Conservation (phyloP, 2,797 vertebrate species). For the Enteromius trimaculatus region DNA sequence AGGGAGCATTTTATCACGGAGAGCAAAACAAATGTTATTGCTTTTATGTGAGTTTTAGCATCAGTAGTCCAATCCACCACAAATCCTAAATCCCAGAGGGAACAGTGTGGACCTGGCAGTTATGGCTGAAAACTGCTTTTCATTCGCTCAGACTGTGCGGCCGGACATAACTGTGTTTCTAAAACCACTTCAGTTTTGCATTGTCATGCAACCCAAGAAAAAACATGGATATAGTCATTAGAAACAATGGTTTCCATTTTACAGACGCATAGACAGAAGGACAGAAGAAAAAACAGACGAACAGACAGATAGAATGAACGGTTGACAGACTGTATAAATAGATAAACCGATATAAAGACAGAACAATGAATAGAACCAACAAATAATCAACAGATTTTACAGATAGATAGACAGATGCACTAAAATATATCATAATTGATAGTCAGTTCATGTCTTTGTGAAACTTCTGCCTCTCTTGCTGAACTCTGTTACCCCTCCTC, state of each 20-base stretch:
- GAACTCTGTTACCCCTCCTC: neutral
- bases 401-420: neutral
- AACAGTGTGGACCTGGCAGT: neutral
- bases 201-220: constrained; percentile 4
- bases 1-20: neutral
- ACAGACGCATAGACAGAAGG: neutral
- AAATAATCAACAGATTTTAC: neutral
- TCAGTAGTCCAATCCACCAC: neutral
- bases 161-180: neutral
- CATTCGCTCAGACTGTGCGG: neutral
- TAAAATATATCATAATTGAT: constrained; percentile 12
- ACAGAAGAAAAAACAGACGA: neutral
- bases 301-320: neutral
- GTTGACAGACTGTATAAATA: neutral
- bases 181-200: neutral
- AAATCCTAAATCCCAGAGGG: neutral
- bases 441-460: constrained; percentile 32
- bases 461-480: constrained; percentile 15
- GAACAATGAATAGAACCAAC: neutral
- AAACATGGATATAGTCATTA: neutral
- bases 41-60: neutral
- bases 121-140: neutral
- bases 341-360: neutral
- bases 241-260: neutral
- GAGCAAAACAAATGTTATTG: neutral